Conservation (phyloP, 1,140 invertebrate genomes). For the Nomia melanderi region DNA sequence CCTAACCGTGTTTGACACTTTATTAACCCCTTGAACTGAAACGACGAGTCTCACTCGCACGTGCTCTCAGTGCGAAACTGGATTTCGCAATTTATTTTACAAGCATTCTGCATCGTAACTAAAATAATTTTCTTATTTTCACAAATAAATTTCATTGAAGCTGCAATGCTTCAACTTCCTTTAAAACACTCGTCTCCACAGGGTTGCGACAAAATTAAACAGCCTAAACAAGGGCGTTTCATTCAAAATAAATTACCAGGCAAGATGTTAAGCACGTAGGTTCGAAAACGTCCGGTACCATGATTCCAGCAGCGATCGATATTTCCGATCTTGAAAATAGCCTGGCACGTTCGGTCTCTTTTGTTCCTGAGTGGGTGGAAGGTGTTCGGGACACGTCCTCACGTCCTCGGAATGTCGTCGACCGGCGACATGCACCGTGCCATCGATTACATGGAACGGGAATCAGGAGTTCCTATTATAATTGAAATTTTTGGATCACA, state of each 20-base stretch:
- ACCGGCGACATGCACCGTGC: background rate
- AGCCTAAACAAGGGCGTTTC: too few relatives aligned
- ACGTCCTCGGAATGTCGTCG: background rate
- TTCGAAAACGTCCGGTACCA: background rate
- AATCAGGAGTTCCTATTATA: background rate
- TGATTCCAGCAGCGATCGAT: background rate
- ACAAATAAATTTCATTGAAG: too few relatives aligned
- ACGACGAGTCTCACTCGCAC: too few relatives aligned
- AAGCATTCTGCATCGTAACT: too few relatives aligned
- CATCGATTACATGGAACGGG: background rate
- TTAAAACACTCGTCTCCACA: too few relatives aligned
- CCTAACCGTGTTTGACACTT: background rate
- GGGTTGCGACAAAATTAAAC: too few relatives aligned
- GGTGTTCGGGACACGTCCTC: background rate
- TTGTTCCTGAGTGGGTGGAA: background rate
- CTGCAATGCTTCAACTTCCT: too few relatives aligned
- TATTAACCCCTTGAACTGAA: too few relatives aligned
- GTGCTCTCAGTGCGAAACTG: too few relatives aligned
- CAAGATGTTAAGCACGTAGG: background rate
- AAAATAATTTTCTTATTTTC: too few relatives aligned
- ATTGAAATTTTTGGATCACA: slow-evolving; percentile 6
- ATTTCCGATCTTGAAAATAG: background rate
- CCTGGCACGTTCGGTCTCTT: background rate
- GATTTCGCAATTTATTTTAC: too few relatives aligned
- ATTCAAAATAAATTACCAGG: too few relatives aligned